phyloP scores from a whole-genome alignment of 1,140 invertebrate species.

The Callitettix versicolor region DNA sequence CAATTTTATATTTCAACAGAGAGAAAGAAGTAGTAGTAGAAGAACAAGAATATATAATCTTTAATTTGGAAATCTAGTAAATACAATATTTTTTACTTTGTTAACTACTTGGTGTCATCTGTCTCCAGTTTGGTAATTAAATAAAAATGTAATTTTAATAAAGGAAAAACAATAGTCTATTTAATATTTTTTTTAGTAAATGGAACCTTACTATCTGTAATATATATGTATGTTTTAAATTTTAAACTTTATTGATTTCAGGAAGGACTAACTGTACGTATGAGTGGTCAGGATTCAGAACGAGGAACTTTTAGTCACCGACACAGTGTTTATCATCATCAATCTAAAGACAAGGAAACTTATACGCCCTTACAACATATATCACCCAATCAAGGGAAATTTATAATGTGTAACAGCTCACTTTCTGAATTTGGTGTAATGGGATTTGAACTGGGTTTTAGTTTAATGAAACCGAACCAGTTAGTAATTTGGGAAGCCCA shows the following conservation, averaged over 20 bases:
- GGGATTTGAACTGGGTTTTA: constrained; percentile 66
- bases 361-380: constrained; percentile 57
- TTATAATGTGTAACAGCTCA: constrained; percentile 64
- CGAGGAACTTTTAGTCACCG: constrained; percentile 70
- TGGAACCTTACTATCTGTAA: no score
- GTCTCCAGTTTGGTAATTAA: no score
- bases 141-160: no score
- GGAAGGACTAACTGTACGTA: constrained; percentile 41
- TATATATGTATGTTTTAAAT: no score
- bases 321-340: constrained; percentile 79
- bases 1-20: no score
- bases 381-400: constrained; percentile 61
- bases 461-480: constrained; percentile 63
- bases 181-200: no score
- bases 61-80: no score
- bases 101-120: no score
- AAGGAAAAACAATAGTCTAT: no score
- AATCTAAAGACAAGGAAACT: constrained; percentile 54
- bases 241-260: background rate
- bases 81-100: no score
- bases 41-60: no score
- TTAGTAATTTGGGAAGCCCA: constrained; percentile 96
- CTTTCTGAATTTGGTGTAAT: constrained; percentile 50
- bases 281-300: constrained; percentile 81
- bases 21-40: no score